Evolutionary conservation across 1,140 invertebrate genomes (phyloP).

Genomic region (Drosophila equinoxialis): DNA sequence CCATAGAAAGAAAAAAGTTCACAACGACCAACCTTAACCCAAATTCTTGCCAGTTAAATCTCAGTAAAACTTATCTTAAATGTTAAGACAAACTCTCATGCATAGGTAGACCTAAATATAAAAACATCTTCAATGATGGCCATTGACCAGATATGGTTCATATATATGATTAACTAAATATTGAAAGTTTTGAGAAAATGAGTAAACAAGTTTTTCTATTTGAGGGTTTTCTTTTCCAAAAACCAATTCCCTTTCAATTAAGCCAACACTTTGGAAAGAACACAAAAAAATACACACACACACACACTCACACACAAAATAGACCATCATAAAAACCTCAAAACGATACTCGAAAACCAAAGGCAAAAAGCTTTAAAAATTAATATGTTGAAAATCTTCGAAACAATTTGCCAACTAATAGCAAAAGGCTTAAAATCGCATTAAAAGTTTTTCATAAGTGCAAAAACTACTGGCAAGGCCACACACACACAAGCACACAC

Average conservation of each 20-base stretch:
- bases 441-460: conserved; percentile 60
- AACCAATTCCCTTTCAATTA: conserved; percentile 53
- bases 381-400: conserved; percentile 72
- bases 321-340: conserved; percentile 22
- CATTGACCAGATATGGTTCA: too few species aligned
- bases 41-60: conserved; percentile 46
- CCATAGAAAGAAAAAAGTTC: background rate
- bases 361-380: conserved; percentile 53
- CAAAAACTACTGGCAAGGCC: conserved; percentile 48
- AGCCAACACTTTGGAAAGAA: conserved; percentile 9
- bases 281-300: background rate
- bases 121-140: too few species aligned
- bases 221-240: background rate
- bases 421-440: conserved; percentile 75
- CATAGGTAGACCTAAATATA: too few species aligned
- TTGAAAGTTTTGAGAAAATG: background rate
- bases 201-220: background rate
- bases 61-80: background rate
- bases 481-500: conserved; percentile 31
- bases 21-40: conserved; percentile 63
- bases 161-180: too few species aligned
- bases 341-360: conserved; percentile 5
- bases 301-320: background rate
- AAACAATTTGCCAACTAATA: conserved; percentile 75
- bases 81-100: too few species aligned